Evolutionary conservation across 2,797 vertebrate genomes (phyloP).

Genomic region (Sebastes matsubarae): DNA sequence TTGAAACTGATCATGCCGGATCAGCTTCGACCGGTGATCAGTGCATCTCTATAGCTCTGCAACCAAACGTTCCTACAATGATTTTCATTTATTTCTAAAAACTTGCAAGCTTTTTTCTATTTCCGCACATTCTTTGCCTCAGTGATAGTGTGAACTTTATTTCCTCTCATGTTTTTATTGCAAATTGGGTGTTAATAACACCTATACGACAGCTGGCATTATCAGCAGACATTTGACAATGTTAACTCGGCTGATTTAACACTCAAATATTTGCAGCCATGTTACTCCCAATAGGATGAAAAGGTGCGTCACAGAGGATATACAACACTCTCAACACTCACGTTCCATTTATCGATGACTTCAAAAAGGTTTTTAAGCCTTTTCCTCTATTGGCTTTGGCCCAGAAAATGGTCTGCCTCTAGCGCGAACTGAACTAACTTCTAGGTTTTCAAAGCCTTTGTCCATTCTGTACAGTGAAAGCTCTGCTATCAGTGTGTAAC

Average conservation of each 20-base stretch:
- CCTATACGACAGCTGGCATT: neutral
- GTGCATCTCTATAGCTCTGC: neutral
- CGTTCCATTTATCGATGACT: neutral
- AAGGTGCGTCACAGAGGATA: neutral
- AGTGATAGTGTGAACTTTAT: neutral
- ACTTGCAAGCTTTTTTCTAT: neutral
- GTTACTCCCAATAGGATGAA: neutral
- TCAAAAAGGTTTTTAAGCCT: neutral
- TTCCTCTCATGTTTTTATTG: neutral
- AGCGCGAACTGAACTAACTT: slow-evolving; percentile 8
- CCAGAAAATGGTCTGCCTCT: slow-evolving; percentile 3
- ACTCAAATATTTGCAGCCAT: neutral
- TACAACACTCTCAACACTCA: neutral
- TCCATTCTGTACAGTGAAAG: slow-evolving; percentile 22
- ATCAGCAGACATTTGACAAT: neutral
- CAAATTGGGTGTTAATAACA: neutral
- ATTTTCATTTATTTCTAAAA: neutral
- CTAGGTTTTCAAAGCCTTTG: slow-evolving; percentile 16
- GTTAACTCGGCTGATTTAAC: neutral
- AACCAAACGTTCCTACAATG: neutral
- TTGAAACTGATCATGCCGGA: neutral
- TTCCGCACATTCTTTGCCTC: neutral
- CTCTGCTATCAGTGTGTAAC: slow-evolving; percentile 54
- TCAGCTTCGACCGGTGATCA: neutral
- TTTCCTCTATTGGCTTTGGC: neutral